Conservation (phyloP, 2,113 vertebrate genomes). For the Sapajus apella region DNA sequence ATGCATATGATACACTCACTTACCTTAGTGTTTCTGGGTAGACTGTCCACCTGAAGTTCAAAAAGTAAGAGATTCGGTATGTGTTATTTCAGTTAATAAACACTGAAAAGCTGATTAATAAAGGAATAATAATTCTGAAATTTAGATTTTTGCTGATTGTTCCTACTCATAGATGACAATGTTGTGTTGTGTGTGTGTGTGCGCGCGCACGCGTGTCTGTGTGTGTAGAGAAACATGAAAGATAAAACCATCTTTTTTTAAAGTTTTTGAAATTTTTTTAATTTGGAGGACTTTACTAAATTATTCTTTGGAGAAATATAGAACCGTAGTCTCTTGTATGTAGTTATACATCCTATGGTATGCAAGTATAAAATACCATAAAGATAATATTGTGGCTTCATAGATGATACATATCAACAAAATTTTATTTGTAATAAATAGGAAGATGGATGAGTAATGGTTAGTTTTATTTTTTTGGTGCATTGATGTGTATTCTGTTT, state of each 20-base stretch:
- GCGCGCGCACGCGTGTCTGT: no score
- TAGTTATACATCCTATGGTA: background rate
- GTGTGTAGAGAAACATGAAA: background rate
- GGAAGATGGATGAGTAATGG: background rate
- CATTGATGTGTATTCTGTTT: background rate
- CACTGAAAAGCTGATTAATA: background rate
- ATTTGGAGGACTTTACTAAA: background rate
- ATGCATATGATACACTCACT: background rate
- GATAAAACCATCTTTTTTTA: background rate
- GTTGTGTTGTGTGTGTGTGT: background rate
- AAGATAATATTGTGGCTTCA: background rate
- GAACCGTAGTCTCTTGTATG: background rate
- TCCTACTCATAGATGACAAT: background rate
- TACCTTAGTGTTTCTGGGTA: background rate
- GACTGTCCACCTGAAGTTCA: background rate
- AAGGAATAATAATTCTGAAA: background rate
- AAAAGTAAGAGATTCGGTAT: background rate
- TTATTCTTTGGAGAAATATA: background rate
- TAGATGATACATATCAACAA: accelerated
- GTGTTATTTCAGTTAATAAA: background rate
- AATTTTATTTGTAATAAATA: background rate
- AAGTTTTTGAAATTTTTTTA: background rate
- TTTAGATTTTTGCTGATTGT: background rate
- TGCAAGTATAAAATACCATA: background rate
- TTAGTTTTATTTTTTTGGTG: background rate